These are phyloP conservation scores for Schizotus pectinicornis DNA, from an alignment of 2,888 invertebrate species.

Conservation along the genomic window DNA sequence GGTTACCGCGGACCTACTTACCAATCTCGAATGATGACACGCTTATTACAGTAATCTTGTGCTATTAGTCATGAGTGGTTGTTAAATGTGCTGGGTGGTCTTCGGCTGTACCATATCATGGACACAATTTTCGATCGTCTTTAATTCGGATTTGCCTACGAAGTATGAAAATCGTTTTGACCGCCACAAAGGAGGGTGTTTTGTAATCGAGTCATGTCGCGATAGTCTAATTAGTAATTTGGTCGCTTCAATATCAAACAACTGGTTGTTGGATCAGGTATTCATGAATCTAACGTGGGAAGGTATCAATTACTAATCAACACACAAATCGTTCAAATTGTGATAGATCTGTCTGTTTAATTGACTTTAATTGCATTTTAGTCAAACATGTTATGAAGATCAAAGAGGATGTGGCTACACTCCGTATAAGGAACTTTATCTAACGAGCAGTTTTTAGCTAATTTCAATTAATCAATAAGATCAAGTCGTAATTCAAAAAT, in stretches of 20 bases:
- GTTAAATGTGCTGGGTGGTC: slow-evolving; percentile 52
- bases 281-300: slow-evolving; percentile 5
- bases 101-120: slow-evolving; percentile 14
- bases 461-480: too few species aligned
- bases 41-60: slow-evolving; percentile 54
- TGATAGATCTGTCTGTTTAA: slow-evolving; percentile 7
- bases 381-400: background rate
- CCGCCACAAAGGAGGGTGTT: background rate
- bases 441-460: too few species aligned
- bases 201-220: background rate
- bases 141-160: too few species aligned
- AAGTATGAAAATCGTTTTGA: background rate
- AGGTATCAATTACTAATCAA: slow-evolving; percentile 1
- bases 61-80: slow-evolving; percentile 54
- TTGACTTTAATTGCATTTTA: slow-evolving; percentile 8
- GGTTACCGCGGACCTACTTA: slow-evolving; percentile 46
- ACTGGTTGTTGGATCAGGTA: slow-evolving; percentile 1
- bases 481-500: too few species aligned
- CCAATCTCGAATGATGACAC: slow-evolving; percentile 47
- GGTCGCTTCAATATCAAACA: background rate
- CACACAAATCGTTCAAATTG: slow-evolving; percentile 8
- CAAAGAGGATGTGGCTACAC: background rate
- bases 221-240: background rate
- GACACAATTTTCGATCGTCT: too few species aligned
- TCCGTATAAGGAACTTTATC: too few species aligned